phyloP scores from a whole-genome alignment of 2,113 vertebrate genomes.

The Setophaga petechia region DNA sequence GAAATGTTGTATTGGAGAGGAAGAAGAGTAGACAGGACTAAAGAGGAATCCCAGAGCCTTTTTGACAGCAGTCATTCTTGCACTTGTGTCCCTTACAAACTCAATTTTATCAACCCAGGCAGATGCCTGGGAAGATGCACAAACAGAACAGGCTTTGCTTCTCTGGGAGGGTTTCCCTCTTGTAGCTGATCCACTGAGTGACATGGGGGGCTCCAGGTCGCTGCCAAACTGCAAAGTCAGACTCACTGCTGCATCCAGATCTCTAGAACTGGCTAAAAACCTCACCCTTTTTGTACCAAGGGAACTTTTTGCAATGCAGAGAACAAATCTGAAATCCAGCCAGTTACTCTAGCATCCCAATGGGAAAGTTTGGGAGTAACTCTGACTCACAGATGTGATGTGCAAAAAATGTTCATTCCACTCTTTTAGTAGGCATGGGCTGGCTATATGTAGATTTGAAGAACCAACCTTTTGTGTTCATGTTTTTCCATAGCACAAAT shows the following conservation, averaged over 20 bases:
- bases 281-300: background rate
- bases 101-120: background rate
- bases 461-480: background rate
- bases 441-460: background rate
- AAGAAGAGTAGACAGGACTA: background rate
- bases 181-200: background rate
- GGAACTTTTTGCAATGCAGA: background rate
- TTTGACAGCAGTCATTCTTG: background rate
- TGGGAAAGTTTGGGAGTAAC: background rate
- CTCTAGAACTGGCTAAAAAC: background rate
- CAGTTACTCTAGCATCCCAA: background rate
- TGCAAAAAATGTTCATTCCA: background rate
- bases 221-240: background rate
- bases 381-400: background rate
- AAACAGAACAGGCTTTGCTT: background rate
- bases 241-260: background rate
- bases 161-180: background rate
- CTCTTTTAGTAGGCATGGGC: background rate
- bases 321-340: background rate
- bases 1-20: background rate
- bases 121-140: background rate
- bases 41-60: background rate
- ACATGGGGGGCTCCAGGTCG: accelerated
- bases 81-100: background rate
- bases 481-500: background rate